Evolutionary conservation across 2,888 invertebrate genomes (phyloP).

Genomic region (Mythimna loreyi): DNA sequence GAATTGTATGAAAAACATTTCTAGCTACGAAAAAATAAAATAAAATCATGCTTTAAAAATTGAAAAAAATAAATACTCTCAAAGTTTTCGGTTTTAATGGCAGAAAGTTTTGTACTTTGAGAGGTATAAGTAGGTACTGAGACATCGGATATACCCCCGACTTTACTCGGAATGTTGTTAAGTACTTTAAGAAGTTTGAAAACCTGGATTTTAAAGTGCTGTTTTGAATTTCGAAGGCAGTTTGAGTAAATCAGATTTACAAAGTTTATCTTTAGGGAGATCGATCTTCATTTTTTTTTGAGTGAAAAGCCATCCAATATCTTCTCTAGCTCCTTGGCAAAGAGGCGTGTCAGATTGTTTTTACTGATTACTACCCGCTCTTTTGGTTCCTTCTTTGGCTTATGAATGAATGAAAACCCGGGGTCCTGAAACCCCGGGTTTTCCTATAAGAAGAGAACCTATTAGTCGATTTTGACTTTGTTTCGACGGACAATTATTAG

Average conservation of each 20-base stretch:
- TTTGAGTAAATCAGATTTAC: background rate
- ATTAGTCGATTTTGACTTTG: too few relatives aligned
- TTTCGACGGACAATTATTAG: too few relatives aligned
- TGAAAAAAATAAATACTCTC: background rate
- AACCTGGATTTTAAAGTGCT: background rate
- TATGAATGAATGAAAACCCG: too few relatives aligned
- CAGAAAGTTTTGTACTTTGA: background rate
- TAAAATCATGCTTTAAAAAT: background rate
- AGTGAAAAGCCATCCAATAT: too few relatives aligned
- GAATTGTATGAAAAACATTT: constrained; percentile 9
- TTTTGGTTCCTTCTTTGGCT: too few relatives aligned
- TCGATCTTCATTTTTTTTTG: too few relatives aligned
- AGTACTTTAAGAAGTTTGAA: background rate
- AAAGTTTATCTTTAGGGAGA: background rate
- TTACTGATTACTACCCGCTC: too few relatives aligned
- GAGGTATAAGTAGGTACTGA: background rate
- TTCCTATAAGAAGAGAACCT: too few relatives aligned
- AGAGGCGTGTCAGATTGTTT: too few relatives aligned
- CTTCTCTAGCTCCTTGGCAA: too few relatives aligned
- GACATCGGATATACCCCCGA: too few relatives aligned
- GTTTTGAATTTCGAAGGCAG: background rate
- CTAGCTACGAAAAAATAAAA: background rate
- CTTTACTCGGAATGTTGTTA: background rate
- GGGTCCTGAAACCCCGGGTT: too few relatives aligned
- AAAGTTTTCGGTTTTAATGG: constrained; percentile 9